phyloP scores from a whole-genome alignment of 2,113 vertebrate genomes.

The Triplophysa siluroides region DNA sequence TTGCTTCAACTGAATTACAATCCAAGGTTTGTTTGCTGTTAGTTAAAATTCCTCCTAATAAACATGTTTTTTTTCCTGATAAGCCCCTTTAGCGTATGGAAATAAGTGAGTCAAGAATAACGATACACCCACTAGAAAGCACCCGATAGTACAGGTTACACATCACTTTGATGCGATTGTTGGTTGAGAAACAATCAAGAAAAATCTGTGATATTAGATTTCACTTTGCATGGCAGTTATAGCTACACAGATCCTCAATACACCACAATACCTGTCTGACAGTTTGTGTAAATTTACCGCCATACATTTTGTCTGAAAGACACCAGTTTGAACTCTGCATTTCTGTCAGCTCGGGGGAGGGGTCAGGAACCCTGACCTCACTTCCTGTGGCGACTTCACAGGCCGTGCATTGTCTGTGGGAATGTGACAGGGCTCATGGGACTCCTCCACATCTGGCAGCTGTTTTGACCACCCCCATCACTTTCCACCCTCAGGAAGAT shows the following conservation, averaged over 20 bases:
- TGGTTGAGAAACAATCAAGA: background rate
- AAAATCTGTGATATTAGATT: background rate
- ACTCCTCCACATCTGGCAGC: constrained; percentile 78
- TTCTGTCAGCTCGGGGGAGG: constrained; percentile 65
- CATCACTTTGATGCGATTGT: background rate
- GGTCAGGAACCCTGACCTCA: constrained; percentile 78
- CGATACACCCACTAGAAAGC: background rate
- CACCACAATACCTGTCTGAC: background rate
- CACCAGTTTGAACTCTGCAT: constrained; percentile 21
- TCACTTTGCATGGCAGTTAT: background rate
- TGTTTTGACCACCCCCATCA: constrained; percentile 69
- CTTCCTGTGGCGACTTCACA: constrained; percentile 79
- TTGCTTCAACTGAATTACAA: constrained; percentile 1
- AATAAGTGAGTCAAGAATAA: constrained; percentile 12
- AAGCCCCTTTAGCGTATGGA: constrained; percentile 20
- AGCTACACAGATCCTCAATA: no score
- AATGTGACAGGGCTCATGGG: constrained; percentile 72
- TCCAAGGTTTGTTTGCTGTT: background rate
- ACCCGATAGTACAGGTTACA: background rate
- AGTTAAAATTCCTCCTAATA: background rate
- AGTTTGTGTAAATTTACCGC: background rate
- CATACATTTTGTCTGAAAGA: background rate
- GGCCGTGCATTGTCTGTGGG: constrained; percentile 82
- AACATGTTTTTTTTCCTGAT: constrained; percentile 5
- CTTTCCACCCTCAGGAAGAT: constrained; percentile 29